Conservation (phyloP, 2,113 vertebrate genomes). For the Pongo abelii region DNA sequence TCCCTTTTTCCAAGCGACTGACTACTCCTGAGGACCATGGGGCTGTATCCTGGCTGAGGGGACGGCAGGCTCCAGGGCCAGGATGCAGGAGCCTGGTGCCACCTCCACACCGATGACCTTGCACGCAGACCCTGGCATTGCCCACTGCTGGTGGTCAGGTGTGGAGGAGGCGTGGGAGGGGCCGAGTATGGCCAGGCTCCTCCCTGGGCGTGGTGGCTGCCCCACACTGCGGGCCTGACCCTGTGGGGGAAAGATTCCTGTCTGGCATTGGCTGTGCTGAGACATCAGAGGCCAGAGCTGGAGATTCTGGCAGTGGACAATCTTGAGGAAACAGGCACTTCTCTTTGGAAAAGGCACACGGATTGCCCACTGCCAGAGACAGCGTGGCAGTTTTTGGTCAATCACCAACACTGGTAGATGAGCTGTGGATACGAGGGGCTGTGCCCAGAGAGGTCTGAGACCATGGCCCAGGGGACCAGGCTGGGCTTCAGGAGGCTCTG, state of each 20-base stretch:
- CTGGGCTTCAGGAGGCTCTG: neutral
- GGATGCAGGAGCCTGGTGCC: neutral
- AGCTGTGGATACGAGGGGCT: neutral
- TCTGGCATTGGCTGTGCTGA: neutral
- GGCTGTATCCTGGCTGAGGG: neutral
- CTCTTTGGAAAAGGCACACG: neutral
- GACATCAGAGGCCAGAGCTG: neutral
- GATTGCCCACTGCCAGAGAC: neutral
- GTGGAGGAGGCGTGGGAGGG: neutral
- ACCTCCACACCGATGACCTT: rapidly evolving
- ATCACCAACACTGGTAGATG: neutral
- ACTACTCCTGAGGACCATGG: rapidly evolving
- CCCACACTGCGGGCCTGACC: neutral
- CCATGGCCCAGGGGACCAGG: neutral
- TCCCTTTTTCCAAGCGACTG: neutral
- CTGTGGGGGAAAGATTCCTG: neutral
- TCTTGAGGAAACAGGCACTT: neutral
- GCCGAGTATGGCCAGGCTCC: neutral
- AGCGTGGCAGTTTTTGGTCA: rapidly evolving
- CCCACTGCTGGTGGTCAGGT: too few species aligned
- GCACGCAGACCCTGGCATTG: neutral
- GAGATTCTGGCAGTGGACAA: neutral
- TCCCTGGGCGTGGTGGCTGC: neutral
- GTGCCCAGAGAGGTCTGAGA: neutral
- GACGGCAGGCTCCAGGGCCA: neutral